Evolutionary conservation across 1,140 invertebrate species (phyloP), one percentile per base, ranked within the genome.

Genomic region (Euwallacea similis): DNA sequence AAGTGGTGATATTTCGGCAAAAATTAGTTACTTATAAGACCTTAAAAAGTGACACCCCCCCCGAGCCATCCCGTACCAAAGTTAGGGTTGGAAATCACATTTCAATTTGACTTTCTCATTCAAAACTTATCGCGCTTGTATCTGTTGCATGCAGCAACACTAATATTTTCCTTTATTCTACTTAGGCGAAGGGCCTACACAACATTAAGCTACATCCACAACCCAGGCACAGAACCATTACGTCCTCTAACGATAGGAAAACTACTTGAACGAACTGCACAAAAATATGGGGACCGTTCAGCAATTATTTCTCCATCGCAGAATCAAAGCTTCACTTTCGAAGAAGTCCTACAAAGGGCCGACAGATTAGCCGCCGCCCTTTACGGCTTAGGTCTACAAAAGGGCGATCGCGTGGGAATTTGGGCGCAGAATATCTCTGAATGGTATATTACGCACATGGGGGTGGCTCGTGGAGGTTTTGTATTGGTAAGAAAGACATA

Each of bases 341-440:
- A 78, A 0, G 83, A 91, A 65, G 79, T 93, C 0, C 73, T 90
- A 10, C 78, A 83, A n/a, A 73, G 94, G 85, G 87, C 86, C 0
- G 91, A 98, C 76, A 86, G 87, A 46, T 77, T 98, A 0, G 95
- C 94, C 3, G 90, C 90, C 11, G 93, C 93, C 0, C 83, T 98
- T 0, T 79, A 89, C 54, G 86, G 87, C 21, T 77, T 96, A 9
- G 95, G 95, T 0, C 79, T 98, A 10, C 78, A 89, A 71, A 86
- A 83, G 59, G 95, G 94, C 0, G 96, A 98, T 77, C 81, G 92
- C 6, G 76, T 99, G 3, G 96, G 92, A 0, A 84, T 98, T 9
- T 98, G 93, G 92, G 88, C 90, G 0, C 94, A 95, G 0, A 99
- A 98, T 81, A 86, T 86, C 41, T 78, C 88, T 7, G 89, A 93